phyloP scores from a whole-genome alignment of 2,888 invertebrate species.

The Spatulosminthurus flaviceps region DNA sequence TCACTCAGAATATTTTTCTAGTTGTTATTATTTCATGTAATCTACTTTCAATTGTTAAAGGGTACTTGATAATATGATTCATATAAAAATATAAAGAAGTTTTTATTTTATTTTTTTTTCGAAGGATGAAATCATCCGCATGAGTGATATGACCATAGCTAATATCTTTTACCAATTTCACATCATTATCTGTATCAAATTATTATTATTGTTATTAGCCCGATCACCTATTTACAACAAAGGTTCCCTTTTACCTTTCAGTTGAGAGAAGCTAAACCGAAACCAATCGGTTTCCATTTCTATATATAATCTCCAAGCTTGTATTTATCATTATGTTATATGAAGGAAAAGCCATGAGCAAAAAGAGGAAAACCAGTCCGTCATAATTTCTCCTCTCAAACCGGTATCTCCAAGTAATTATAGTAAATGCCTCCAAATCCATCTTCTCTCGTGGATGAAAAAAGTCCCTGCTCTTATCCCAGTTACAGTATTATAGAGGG shows the following conservation, averaged over 20 bases:
- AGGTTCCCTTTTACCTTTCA: neutral
- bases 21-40: too few relatives aligned
- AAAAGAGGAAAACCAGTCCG: neutral
- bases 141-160: constrained; percentile 19
- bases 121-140: neutral
- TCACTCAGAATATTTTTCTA: too few relatives aligned
- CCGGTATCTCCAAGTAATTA: neutral
- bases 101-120: neutral
- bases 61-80: too few relatives aligned
- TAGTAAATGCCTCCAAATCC: neutral
- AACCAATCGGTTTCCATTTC: neutral
- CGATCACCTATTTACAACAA: constrained; percentile 11
- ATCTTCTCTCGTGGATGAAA: neutral
- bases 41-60: too few relatives aligned
- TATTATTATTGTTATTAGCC: constrained; percentile 18
- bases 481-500: too few relatives aligned
- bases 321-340: too few relatives aligned
- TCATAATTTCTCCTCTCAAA: neutral
- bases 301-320: neutral
- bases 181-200: constrained; percentile 22
- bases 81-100: neutral
- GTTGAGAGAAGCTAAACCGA: neutral
- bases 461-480: neutral
- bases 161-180: constrained; percentile 18
- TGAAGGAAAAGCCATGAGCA: too few relatives aligned